Conservation (phyloP, 2,113 vertebrate genomes). For the Eulemur macaco region DNA sequence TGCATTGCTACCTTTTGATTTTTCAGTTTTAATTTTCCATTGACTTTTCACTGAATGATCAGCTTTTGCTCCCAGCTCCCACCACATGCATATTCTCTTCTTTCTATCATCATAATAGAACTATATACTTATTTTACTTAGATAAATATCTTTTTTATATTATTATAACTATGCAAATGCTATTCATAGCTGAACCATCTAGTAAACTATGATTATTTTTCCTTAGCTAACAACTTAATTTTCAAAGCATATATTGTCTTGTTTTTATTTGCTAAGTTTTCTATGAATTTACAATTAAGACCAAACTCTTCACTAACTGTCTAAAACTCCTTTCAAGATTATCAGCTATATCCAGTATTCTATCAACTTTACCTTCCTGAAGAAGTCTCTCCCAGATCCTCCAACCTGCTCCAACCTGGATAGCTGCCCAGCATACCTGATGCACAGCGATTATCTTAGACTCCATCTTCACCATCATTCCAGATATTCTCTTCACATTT, state of each 20-base stretch:
- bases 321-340: not conserved
- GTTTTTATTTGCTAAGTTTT: not conserved
- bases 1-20: not conserved
- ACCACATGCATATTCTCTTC: not conserved
- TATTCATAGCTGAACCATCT: not conserved
- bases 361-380: not conserved
- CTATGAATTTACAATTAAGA: not conserved
- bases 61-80: not conserved
- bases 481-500: not conserved
- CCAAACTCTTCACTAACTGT: not conserved
- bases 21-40: not conserved
- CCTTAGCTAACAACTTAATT: not conserved
- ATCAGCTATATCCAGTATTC: not conserved
- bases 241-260: not conserved
- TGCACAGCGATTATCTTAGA: not conserved
- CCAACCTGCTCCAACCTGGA: not conserved
- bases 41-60: not conserved
- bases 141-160: not conserved
- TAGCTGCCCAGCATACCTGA: too few species aligned
- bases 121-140: not conserved
- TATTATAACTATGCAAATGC: not conserved
- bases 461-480: not conserved
- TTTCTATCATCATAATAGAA: not conserved
- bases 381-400: not conserved
- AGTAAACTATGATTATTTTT: not conserved